Evolutionary conservation across 2,888 invertebrate species (phyloP).

Genomic region (Yponomeuta malinellus): DNA sequence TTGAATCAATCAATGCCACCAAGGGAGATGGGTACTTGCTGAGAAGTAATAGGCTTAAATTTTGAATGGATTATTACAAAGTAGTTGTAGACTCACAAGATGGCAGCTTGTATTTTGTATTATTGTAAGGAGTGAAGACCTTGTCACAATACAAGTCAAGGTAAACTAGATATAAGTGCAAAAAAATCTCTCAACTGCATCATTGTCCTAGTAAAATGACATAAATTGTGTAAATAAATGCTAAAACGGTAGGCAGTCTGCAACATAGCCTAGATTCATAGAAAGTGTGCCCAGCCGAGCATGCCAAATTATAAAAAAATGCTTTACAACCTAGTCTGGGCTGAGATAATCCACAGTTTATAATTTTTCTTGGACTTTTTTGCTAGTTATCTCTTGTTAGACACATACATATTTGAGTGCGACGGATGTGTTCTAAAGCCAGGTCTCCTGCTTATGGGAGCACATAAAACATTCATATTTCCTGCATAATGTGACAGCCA

Average conservation of each 20-base stretch:
- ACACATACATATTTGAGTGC: too few relatives aligned
- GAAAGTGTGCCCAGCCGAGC: conserved; percentile 43
- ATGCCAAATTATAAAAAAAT: conserved; percentile 20
- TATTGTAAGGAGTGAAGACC: not conserved
- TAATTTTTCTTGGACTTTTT: not conserved
- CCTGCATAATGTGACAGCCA: too few relatives aligned
- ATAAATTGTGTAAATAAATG: conserved; percentile 28
- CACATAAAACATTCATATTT: too few relatives aligned
- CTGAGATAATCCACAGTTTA: not conserved
- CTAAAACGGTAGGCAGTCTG: conserved; percentile 14
- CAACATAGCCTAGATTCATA: conserved; percentile 34
- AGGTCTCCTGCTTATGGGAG: too few relatives aligned
- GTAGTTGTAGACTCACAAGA: not conserved
- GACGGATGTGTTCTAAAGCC: too few relatives aligned
- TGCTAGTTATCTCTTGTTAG: not conserved
- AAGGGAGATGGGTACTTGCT: not conserved
- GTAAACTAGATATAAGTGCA: not conserved
- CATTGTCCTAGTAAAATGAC: not conserved
- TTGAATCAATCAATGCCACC: not conserved
- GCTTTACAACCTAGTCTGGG: not conserved
- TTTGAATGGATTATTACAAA: too few relatives aligned
- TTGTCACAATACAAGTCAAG: not conserved
- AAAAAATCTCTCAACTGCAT: not conserved
- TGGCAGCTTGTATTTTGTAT: not conserved
- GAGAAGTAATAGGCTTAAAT: not conserved